phyloP scores from a whole-genome alignment of 2,113 vertebrate species.

The Glaucidium brasilianum region DNA sequence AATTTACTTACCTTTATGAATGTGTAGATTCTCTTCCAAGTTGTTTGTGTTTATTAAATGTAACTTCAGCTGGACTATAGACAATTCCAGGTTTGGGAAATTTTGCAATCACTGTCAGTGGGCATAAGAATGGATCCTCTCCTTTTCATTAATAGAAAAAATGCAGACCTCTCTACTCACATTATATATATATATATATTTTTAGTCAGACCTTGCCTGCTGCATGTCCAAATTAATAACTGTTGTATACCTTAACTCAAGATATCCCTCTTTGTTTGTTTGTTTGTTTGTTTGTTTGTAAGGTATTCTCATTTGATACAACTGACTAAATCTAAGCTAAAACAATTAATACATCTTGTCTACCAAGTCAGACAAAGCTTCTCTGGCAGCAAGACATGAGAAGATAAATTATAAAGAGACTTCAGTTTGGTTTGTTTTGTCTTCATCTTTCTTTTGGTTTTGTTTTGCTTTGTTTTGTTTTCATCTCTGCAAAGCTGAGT shows the following conservation, averaged over 20 bases:
- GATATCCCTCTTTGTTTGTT: too few relatives aligned
- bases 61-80: background rate
- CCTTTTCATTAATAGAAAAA: background rate
- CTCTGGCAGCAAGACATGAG: background rate
- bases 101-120: rapidly evolving
- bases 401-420: background rate
- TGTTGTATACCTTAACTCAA: background rate
- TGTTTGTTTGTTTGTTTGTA: background rate
- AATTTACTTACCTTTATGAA: background rate
- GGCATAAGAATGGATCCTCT: background rate
- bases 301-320: background rate
- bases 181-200: rapidly evolving
- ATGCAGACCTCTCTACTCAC: background rate
- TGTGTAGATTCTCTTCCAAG: background rate
- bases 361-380: background rate
- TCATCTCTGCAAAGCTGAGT: background rate
- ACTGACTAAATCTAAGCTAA: background rate
- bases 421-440: background rate
- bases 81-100: background rate
- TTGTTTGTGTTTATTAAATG: background rate
- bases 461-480: background rate
- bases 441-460: background rate
- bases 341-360: background rate
- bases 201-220: background rate
- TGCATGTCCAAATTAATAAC: background rate